Conservation (phyloP, 1,140 invertebrate species). For the Nasonia longicornis region DNA sequence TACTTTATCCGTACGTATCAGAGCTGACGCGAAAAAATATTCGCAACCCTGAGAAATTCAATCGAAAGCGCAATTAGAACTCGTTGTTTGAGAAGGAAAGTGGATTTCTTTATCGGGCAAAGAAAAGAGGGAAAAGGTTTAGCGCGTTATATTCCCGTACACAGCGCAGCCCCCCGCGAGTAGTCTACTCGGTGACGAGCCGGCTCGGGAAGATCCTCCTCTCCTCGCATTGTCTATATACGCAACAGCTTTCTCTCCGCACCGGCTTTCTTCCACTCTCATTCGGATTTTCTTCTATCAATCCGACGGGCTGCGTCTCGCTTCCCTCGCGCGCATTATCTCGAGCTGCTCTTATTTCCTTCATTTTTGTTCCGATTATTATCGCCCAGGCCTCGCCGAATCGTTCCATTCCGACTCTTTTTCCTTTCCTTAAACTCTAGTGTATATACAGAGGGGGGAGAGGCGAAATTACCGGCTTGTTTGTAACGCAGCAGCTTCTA, state of each 20-base stretch:
- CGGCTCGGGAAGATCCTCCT: not conserved
- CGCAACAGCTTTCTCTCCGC: not conserved
- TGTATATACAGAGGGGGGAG: not conserved
- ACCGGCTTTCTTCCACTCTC: slow-evolving; percentile 37
- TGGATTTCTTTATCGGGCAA: slow-evolving; percentile 28
- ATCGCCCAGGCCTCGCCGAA: not conserved
- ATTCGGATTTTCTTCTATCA: slow-evolving; percentile 31
- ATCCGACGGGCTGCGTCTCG: not conserved
- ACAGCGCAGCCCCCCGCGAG: not conserved
- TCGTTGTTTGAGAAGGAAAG: slow-evolving; percentile 26
- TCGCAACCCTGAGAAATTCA: slow-evolving; percentile 41
- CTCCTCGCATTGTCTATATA: slow-evolving; percentile 11
- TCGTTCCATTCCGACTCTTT: not conserved
- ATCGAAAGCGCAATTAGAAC: slow-evolving; percentile 36
- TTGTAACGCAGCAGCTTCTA: slow-evolving; percentile 45
- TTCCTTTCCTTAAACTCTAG: not conserved
- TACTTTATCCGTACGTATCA: slow-evolving; percentile 10
- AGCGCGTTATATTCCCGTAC: not conserved
- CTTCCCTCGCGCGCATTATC: not conserved
- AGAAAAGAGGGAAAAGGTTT: slow-evolving; percentile 18
- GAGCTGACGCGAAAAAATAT: not conserved
- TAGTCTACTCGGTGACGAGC: too few relatives aligned
- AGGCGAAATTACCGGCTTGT: slow-evolving; percentile 45
- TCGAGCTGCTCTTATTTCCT: not conserved
- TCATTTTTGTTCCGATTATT: not conserved